Evolutionary conservation across 1,140 invertebrate genomes (phyloP).

Genomic region (Ips nitidus): DNA sequence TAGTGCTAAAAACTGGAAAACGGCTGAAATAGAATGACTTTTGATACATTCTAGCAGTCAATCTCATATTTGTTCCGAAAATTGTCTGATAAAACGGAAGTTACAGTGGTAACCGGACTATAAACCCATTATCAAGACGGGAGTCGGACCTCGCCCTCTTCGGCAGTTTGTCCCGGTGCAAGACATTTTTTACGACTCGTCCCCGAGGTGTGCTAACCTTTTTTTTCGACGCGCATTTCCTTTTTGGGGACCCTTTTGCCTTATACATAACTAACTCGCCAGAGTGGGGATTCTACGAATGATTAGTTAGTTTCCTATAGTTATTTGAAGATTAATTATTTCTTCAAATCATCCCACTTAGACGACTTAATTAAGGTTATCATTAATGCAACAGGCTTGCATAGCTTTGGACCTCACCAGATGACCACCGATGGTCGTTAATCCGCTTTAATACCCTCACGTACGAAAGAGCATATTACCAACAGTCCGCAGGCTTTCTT

Average conservation of each 20-base stretch:
- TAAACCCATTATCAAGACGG: conserved; percentile 8
- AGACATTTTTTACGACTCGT: conserved; percentile 52
- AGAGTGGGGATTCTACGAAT: too few relatives aligned
- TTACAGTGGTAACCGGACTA: not conserved
- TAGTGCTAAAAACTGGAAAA: too few relatives aligned
- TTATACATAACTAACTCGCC: conserved; percentile 8
- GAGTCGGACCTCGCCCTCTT: conserved; percentile 23
- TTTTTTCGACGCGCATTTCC: conserved; percentile 50
- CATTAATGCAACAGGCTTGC: not conserved
- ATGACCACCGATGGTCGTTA: conserved; percentile 13
- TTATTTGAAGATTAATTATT: too few relatives aligned
- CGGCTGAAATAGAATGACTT: too few relatives aligned
- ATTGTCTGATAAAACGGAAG: too few relatives aligned
- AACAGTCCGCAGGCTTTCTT: conserved; percentile 20
- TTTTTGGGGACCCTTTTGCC: conserved; percentile 44
- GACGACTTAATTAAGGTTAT: too few relatives aligned
- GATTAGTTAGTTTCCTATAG: too few relatives aligned
- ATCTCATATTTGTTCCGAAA: too few relatives aligned
- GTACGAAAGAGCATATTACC: conserved; percentile 29
- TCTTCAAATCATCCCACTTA: too few relatives aligned
- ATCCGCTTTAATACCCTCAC: conserved; percentile 27
- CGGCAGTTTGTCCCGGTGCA: conserved; percentile 47
- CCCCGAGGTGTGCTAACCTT: conserved; percentile 51
- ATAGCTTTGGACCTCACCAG: conserved; percentile 3
- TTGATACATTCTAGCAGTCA: too few relatives aligned